These are phyloP conservation scores for Trichogramma dendrolimi DNA, from an alignment of 2,888 invertebrate genomes.

Conservation along the genomic window DNA sequence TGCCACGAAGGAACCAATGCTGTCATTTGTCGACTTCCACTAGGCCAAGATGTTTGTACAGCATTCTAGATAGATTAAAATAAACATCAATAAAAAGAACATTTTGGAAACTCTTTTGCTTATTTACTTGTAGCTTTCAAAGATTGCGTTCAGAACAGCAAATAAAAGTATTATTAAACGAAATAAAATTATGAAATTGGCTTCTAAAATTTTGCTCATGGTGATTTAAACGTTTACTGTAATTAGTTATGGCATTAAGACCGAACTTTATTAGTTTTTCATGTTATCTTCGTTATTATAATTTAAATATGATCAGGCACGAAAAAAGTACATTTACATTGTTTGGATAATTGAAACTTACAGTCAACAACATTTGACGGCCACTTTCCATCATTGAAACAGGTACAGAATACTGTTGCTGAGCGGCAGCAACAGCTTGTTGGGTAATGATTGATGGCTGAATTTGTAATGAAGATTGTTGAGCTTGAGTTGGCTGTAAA, in stretches of 20 bases:
- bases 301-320: not conserved
- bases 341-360: constrained; percentile 44
- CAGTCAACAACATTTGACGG: constrained; percentile 73
- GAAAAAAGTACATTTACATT: not conserved
- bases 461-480: constrained; percentile 68
- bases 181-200: not conserved
- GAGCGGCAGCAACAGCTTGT: constrained; percentile 63
- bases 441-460: constrained; percentile 75
- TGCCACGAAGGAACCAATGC: constrained; percentile 78
- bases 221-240: not conserved
- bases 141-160: not conserved
- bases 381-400: constrained; percentile 91
- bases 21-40: constrained; percentile 71
- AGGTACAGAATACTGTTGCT: constrained; percentile 83
- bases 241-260: no score
- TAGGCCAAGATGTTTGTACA: constrained; percentile 69
- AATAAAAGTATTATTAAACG: not conserved
- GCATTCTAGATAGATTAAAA: constrained; percentile 55
- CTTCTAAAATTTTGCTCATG: not conserved
- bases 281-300: not conserved
- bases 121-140: not conserved
- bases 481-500: constrained; percentile 56
- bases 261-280: not conserved
- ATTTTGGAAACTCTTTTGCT: not conserved
- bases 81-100: not conserved